A percentile compares a stretch with the other conserved stretches of the same genome.
Evolutionary conservation across 2,888 invertebrate genomes (phyloP).

Genomic region (Celastrina argiolus): DNA sequence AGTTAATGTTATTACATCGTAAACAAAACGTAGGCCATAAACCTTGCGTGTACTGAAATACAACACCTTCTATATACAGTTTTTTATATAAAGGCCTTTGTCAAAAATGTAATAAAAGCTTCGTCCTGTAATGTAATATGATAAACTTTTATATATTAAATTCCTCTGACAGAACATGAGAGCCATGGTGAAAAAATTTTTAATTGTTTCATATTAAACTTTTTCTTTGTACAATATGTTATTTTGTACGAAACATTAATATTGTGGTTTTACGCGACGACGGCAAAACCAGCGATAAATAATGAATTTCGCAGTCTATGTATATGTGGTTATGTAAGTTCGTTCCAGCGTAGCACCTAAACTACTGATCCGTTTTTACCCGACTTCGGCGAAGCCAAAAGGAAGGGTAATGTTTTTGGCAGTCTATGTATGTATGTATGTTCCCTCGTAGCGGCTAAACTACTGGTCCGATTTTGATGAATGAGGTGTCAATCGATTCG

Average conservation of each 20-base stretch:
- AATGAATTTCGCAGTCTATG: too few species aligned
- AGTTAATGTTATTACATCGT: background rate
- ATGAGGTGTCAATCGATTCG: too few species aligned
- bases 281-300: too few species aligned
- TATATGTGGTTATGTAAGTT: too few species aligned
- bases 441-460: too few species aligned
- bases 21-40: background rate
- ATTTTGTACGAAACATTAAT: background rate
- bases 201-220: background rate
- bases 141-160: background rate
- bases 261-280: too few species aligned
- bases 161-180: background rate
- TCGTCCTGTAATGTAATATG: background rate
- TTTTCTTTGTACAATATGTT: background rate
- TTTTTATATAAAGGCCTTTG: slow-evolving; percentile 4
- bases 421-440: too few species aligned
- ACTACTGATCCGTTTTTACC: too few species aligned
- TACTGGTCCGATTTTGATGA: too few species aligned
- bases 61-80: background rate
- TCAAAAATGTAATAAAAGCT: background rate
- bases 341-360: too few species aligned
- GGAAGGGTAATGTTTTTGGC: too few species aligned
- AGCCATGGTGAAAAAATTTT: background rate
- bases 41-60: background rate
- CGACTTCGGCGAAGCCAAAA: too few species aligned